Evolutionary conservation across 2,797 vertebrate species (phyloP).

Genomic region (Acrossocheilus fasciatus): DNA sequence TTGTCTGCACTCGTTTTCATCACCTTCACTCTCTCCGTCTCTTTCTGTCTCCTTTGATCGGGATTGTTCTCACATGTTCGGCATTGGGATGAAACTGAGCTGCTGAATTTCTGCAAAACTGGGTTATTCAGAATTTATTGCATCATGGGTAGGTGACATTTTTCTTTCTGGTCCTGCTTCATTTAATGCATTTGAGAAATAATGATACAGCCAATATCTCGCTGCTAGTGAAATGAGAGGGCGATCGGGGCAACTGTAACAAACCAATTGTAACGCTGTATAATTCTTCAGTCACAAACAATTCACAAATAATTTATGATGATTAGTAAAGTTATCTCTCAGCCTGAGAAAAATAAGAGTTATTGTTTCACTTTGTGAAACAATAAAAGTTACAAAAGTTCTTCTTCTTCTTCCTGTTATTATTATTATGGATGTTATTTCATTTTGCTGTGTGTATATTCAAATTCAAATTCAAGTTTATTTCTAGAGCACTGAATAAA

Average conservation of each 20-base stretch:
- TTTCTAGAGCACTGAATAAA: no score
- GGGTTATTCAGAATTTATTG: background rate
- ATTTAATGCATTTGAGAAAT: background rate
- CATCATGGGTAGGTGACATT: background rate
- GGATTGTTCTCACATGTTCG: background rate
- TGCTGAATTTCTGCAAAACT: background rate
- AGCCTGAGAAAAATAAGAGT: background rate
- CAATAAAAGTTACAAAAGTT: no score
- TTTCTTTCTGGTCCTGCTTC: background rate
- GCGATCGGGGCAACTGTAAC: background rate
- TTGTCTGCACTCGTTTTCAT: background rate
- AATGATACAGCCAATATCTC: background rate
- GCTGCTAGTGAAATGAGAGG: background rate
- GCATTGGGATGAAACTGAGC: background rate
- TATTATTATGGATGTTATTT: no score
- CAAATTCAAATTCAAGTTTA: no score
- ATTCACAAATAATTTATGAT: background rate
- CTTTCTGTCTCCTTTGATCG: background rate
- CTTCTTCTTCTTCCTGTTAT: no score
- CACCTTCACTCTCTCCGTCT: slow-evolving; percentile 11
- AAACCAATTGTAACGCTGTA: background rate
- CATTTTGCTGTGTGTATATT: no score
- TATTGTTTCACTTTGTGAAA: background rate
- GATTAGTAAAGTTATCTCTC: background rate
- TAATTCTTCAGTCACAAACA: background rate